Evolutionary conservation across 1,140 invertebrate species (phyloP).

Genomic region (Atta colombica): DNA sequence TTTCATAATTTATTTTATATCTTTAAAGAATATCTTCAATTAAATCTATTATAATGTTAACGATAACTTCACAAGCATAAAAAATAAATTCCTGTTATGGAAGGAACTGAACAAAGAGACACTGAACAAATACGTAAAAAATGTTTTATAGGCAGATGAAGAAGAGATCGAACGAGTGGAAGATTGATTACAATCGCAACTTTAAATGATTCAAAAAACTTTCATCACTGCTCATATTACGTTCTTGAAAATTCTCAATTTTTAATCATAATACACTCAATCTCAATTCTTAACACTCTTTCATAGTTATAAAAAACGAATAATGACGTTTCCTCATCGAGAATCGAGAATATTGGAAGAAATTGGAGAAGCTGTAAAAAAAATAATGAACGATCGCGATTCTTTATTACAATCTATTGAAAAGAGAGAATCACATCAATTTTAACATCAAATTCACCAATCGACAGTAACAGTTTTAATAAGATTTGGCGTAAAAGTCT

Average conservation of each 20-base stretch:
- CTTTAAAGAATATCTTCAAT: neutral
- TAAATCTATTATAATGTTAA: neutral
- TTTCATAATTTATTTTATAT: neutral
- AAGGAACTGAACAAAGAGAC: neutral
- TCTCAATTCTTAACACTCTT: neutral
- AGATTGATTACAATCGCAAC: neutral
- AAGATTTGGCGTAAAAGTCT: neutral
- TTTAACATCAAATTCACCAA: neutral
- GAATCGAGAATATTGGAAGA: neutral
- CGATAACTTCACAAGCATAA: neutral
- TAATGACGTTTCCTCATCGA: neutral
- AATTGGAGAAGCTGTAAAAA: neutral
- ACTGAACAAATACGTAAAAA: neutral
- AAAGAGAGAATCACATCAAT: neutral
- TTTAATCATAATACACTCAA: conserved; percentile 11
- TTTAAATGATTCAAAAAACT: neutral
- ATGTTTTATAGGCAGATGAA: neutral
- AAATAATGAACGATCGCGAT: neutral
- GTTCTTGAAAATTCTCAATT: neutral
- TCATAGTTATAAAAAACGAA: neutral
- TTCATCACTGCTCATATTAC: neutral
- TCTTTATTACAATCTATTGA: neutral
- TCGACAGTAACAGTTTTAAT: neutral
- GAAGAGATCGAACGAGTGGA: neutral
- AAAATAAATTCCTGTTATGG: neutral